Evolutionary conservation across 2,113 vertebrate species (phyloP).

Genomic region (Daphoenositta chrysoptera): DNA sequence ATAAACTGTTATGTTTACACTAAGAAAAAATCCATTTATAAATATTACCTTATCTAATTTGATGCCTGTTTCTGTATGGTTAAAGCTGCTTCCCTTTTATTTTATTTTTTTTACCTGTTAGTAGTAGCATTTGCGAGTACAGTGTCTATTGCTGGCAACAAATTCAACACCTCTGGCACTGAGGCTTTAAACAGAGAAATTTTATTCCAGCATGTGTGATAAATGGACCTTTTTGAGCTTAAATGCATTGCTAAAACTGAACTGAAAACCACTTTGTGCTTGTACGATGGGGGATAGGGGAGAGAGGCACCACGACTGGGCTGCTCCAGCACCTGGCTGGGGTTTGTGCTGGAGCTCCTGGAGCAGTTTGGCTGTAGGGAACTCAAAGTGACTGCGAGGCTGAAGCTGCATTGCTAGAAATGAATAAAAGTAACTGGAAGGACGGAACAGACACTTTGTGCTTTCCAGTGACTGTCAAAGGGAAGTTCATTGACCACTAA

Average conservation of each 20-base stretch:
- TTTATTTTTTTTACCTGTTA: not conserved
- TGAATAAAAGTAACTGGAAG: not conserved
- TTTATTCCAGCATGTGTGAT: not conserved
- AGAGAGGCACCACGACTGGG: not conserved
- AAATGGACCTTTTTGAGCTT: not conserved
- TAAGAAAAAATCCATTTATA: constrained; percentile 15
- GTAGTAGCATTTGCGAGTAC: constrained; percentile 20
- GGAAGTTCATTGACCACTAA: not conserved
- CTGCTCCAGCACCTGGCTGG: not conserved
- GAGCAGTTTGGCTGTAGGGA: not conserved
- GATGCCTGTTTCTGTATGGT: constrained; percentile 36
- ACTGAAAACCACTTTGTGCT: constrained; percentile 6
- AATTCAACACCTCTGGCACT: not conserved
- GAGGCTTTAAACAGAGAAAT: not conserved
- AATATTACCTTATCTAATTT: not conserved
- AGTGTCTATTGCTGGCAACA: constrained; percentile 9
- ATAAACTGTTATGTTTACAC: constrained; percentile 46
- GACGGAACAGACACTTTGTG: not conserved
- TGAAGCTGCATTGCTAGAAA: not conserved
- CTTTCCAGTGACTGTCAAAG: not conserved
- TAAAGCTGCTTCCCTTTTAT: constrained; percentile 20
- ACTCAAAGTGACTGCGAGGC: not conserved
- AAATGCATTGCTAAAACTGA: constrained; percentile 9
- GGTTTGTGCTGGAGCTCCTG: not conserved
- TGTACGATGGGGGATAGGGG: not conserved